Percentiles rank a stretch among this genome's conserved stretches.
Conservation (phyloP, 2,888 invertebrate genomes). For the Caenorhabditis wallacei region DNA sequence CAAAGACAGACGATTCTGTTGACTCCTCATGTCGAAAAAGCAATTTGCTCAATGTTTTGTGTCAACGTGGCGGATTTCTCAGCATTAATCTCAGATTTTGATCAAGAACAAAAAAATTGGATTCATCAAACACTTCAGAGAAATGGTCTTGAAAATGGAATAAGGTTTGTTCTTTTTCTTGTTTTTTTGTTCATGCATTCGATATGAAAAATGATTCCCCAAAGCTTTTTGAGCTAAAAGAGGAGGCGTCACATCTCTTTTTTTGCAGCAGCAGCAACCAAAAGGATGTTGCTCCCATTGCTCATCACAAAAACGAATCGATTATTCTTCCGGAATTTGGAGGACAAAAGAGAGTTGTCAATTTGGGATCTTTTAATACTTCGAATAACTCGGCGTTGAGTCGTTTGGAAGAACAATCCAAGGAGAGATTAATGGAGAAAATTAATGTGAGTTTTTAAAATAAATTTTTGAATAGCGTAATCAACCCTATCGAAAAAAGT, state of each 20-base stretch:
- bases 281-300: not conserved
- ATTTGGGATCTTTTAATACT: slow-evolving; percentile 48
- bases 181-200: slow-evolving; percentile 41
- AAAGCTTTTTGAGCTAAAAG: no score
- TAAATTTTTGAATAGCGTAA: no score
- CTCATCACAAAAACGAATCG: slow-evolving; percentile 28
- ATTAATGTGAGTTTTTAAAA: slow-evolving; percentile 54
- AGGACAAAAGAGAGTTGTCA: slow-evolving; percentile 16
- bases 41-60: slow-evolving; percentile 60
- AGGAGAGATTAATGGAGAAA: slow-evolving; percentile 50
- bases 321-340: slow-evolving; percentile 32
- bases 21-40: slow-evolving; percentile 53
- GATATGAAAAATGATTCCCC: slow-evolving; percentile 37
- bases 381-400: slow-evolving; percentile 39
- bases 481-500: no score
- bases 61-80: slow-evolving; percentile 53
- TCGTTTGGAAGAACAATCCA: slow-evolving; percentile 49
- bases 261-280: slow-evolving; percentile 14
- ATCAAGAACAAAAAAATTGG: slow-evolving; percentile 45
- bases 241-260: not conserved
- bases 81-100: slow-evolving; percentile 36
- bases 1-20: slow-evolving; percentile 33
- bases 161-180: slow-evolving; percentile 37
- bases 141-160: slow-evolving; percentile 58
- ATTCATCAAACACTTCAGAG: slow-evolving; percentile 54